Evolutionary conservation across 2,113 vertebrate genomes (phyloP), one percentile per base, ranked within the genome.

Genomic region (Physeter macrocephalus): DNA sequence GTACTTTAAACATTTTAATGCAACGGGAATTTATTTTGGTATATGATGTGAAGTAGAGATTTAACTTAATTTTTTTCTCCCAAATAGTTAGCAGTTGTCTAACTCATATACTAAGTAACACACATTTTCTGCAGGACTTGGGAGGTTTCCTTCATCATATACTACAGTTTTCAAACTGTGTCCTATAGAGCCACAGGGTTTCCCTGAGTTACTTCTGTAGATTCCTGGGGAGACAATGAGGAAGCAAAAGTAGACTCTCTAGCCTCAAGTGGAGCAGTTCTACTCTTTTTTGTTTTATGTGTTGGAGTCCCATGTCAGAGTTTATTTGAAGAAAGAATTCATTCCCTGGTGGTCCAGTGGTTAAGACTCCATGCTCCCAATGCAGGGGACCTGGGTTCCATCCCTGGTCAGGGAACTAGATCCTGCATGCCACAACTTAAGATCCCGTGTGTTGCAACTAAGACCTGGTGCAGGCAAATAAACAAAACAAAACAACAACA

Each of bases 321-420:
- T 97, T 95, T 84, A 90, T 90, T 72, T 87, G 67, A 87, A 93
- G 83, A 97, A 96, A 89, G 25, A 84, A 39, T 83, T 80, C 49
- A 88, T 90, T 52, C 52, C 52, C 52, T 52, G 15, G 52, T 17
- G 5, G 52, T 52, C 52, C 52, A 52, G 52, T 52, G 52, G 15
- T 52, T 52, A 52, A 52, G 15, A 52, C 52, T 18, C 15, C 15
- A 0, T 52, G 52, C 52, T 52, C 52, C 52, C 52, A 52, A 52
- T 52, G 5, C 52, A 18, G 52, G 52, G 52, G 15, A 17, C 52
- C 52, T 15, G 5, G 52, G 52, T 52, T 52, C 5, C 52, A 52
- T 52, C 52, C 52, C 52, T 52, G 52, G 52, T 52, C 52, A 52
- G 52, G 52, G 15, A 52, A 18, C 52, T 52, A 18, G 52, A 52